Evolutionary conservation across 2,888 invertebrate species (phyloP), one percentile per base, ranked within the genome.

Genomic region (Patella depressa): DNA sequence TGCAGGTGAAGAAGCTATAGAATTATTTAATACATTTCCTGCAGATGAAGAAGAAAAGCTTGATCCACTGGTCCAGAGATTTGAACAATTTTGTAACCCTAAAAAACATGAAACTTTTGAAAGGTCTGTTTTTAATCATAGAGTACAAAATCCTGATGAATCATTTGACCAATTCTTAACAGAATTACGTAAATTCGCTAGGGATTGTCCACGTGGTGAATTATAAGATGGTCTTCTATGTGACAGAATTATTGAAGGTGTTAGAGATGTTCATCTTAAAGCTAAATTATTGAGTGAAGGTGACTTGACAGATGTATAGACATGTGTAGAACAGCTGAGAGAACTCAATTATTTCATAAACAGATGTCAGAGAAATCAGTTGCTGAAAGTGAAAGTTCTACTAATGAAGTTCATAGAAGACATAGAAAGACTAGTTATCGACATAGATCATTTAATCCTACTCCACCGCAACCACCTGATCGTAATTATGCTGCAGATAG

Each of bases 161-260:
- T 70, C 75, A 17, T 70, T 71, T 55, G 73, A 73, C 29, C 73
- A 73, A 19, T 73, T 24, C 55, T n/a, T 73, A 14, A 5, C 19
- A 19, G 75, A 75, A 24, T 15, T 75, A 70, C 34, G 55, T 71
- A 57, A n/a, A n/a, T 14, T 70, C 53, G 19, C 55, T 12, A 72
- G 71, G 71, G 70, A 45, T 54, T 75, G 75, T 71, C 24, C 54
- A 71, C 53, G 15, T 54, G 75, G 55, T n/a, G 71, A 75, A 75
- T 55, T 77, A 57, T 74, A 34, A 73, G 74, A 77, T 53, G 69
- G 74, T 15, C 29, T 77, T 59, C 19, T 77, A 14, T 55, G 69
- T 69, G 73, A 73, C 34, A 65, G 74, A 73, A 77, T 73, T n/a
- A 55, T 65, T 24, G 53, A 24, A 29, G 77, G 54, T 15, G 71